Evolutionary conservation across 2,888 invertebrate species (phyloP), one percentile per base, ranked within the genome.

Genomic region (Cyclophora albipunctata): DNA sequence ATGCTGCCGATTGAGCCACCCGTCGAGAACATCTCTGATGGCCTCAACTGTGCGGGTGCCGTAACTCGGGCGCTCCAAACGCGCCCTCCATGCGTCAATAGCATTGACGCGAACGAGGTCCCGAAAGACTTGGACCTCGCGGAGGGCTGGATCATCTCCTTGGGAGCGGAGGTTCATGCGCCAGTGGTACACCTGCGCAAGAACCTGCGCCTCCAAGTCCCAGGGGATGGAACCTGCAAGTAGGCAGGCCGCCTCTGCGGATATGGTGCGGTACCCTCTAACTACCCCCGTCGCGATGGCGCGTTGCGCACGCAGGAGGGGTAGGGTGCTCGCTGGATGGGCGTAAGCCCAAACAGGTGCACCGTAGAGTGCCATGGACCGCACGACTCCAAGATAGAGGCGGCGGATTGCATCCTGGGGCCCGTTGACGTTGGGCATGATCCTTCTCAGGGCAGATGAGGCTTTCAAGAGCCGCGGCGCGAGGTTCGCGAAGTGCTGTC

Each of bases 191-290:
- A 45, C 40, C 5, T 34, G 7, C 6, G 50, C 50, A 7, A 34
- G 40, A 7, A 40, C 34, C 40, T 40, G 40, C 4, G 52, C 52
- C 7, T 52, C 52, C 6, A 52, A 43, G 7, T 52, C 49, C 52
- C 52, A 52, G 2, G 52, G 49, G 4, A 40, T 42, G 7, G 52
- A 47, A 3, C 52, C 47, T 3, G 52, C 49, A 20, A 52, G 7
- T 2, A 45, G n/a, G 33, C 45, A 45, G 40, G 49, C 45, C n/a
- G 47, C 52, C 42, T 49, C 52, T 34, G 7, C 46, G 3, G 53
- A 52, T 3, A 52, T 20, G 3, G 52, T 49, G 40, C 52, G 52
- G 20, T 52, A 52, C 33, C 49, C 52, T 7, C 46, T 40, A 6
- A 49, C 45, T 2, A 45, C 41, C 34, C 45, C 45, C n/a, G 45